Conservation (phyloP, 1,140 invertebrate genomes). For the Metaphire vulgaris region DNA sequence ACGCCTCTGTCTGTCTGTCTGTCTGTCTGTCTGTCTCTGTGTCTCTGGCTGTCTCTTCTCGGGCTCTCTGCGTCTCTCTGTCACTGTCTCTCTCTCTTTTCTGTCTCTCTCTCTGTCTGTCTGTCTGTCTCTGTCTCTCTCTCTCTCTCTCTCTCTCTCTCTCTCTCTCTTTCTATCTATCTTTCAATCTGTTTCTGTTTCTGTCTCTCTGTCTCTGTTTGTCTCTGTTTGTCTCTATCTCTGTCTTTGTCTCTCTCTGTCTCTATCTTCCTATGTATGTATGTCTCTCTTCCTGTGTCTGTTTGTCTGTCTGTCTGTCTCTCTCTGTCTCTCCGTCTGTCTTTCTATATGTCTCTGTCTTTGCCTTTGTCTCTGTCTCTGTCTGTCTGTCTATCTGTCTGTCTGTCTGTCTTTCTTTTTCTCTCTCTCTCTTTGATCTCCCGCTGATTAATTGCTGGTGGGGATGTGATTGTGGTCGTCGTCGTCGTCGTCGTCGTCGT, state of each 20-base stretch:
- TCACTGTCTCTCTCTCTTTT: constrained; percentile 1
- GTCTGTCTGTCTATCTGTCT: not conserved
- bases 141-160: not conserved
- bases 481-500: not conserved
- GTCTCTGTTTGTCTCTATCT: not conserved
- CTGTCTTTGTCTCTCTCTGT: not conserved
- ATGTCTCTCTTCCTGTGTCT: not conserved
- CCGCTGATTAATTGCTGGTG: no score
- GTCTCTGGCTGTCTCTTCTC: constrained; percentile 15
- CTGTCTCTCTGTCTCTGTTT: not conserved
- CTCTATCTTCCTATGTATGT: not conserved
- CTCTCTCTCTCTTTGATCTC: not conserved
- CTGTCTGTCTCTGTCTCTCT: not conserved
- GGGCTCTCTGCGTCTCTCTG: constrained; percentile 21
- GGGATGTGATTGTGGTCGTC: no score
- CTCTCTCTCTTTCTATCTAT: not conserved
- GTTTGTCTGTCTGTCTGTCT: not conserved
- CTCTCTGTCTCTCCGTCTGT: not conserved
- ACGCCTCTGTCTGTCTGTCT: constrained; percentile 7
- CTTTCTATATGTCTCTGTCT: not conserved
- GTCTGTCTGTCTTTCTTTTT: not conserved
- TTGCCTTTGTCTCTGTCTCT: not conserved
- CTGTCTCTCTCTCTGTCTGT: not conserved
- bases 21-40: constrained; percentile 17
- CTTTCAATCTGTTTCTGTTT: not conserved